Conservation (phyloP, 1,140 invertebrate species). For the Drosophila baimaii region DNA sequence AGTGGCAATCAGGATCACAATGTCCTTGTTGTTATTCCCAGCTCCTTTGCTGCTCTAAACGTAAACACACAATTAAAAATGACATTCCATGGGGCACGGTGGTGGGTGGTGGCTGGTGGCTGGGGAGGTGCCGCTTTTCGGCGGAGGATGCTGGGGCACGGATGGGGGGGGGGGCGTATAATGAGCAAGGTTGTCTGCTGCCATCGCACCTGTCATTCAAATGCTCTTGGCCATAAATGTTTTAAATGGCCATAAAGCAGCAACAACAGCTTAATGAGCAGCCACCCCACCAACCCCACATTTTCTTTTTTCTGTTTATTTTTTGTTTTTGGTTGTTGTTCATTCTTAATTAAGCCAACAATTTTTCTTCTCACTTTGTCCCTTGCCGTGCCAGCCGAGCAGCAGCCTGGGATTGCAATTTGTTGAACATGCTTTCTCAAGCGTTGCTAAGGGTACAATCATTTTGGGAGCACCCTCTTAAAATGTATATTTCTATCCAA, state of each 20-base stretch:
- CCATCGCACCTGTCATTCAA: constrained; percentile 71
- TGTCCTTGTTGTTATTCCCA: constrained; percentile 26
- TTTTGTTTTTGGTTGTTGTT: constrained; percentile 5
- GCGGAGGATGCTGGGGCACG: neutral
- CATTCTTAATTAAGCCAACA: constrained; percentile 55
- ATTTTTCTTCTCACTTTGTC: constrained; percentile 40
- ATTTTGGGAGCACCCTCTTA: neutral
- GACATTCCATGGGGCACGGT: constrained; percentile 2
- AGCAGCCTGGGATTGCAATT: constrained; percentile 56
- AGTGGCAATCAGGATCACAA: constrained; percentile 58
- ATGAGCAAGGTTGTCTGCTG: constrained; percentile 67
- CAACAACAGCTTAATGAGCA: constrained; percentile 47
- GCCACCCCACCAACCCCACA: neutral
- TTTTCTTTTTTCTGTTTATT: neutral
- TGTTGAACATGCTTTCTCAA: constrained; percentile 34
- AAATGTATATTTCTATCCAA: neutral
- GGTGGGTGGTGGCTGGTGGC: neutral
- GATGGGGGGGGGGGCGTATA: constrained; percentile 22
- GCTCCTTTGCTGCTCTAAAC: constrained; percentile 44
- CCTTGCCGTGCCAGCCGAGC: constrained; percentile 10
- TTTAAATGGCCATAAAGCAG: constrained; percentile 76
- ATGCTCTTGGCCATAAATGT: constrained; percentile 74
- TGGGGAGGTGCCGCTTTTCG: neutral
- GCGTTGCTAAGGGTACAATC: constrained; percentile 1
- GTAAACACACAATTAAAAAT: constrained; percentile 75